phyloP scores from a whole-genome alignment of 2,113 vertebrate genomes.

The Centropus bengalensis region DNA sequence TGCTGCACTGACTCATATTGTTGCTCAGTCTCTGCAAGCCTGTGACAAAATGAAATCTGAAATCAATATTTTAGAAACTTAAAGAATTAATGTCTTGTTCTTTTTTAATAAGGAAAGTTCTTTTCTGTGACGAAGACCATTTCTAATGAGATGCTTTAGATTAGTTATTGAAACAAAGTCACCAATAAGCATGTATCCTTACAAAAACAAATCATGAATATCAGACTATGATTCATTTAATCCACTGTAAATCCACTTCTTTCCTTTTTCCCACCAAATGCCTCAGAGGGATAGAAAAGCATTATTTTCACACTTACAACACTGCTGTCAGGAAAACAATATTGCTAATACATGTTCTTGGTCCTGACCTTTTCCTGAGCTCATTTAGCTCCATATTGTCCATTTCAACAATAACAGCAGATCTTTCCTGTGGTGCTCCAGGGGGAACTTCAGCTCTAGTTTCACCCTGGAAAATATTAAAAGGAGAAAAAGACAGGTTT shows the following conservation, averaged over 20 bases:
- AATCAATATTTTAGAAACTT: not conserved
- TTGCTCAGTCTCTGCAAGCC: constrained; percentile 83
- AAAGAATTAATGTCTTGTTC: not conserved
- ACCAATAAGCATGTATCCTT: not conserved
- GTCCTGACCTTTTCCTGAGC: constrained; percentile 82
- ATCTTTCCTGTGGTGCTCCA: constrained; percentile 86
- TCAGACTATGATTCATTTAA: not conserved
- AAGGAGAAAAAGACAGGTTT: not conserved
- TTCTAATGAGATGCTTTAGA: not conserved
- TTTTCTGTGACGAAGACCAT: not conserved
- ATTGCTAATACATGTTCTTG: not conserved
- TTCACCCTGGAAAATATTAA: constrained; percentile 73
- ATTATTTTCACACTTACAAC: not conserved
- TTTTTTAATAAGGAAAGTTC: not conserved
- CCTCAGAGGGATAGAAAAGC: not conserved
- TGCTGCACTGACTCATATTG: constrained; percentile 76
- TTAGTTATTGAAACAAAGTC: not conserved
- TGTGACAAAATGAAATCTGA: constrained; percentile 27
- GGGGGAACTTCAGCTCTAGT: constrained; percentile 81
- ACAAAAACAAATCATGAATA: not conserved
- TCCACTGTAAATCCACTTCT: not conserved
- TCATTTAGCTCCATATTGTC: constrained; percentile 76
- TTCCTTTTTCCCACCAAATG: not conserved
- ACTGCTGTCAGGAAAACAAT: constrained; percentile 27
- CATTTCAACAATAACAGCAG: constrained; percentile 63